Percentiles rank a stretch among this genome's conserved stretches.
Conservation (phyloP, 1,140 invertebrate species). For the Sitophilus oryzae region DNA sequence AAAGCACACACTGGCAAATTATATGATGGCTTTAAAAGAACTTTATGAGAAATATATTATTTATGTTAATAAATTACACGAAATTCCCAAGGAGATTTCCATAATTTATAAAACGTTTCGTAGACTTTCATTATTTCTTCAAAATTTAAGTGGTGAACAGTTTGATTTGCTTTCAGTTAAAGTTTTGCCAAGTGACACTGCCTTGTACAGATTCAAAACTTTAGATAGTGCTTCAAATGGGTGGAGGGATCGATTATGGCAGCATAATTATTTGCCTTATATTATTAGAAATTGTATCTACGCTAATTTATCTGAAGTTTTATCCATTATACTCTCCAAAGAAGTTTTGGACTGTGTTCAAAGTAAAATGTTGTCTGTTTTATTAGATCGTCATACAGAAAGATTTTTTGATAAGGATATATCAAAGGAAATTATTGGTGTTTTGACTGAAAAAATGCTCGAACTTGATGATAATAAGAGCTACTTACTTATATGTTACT, state of each 20-base stretch:
- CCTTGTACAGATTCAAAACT: too few species aligned
- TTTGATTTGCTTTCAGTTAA: constrained; percentile 22
- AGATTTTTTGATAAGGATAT: constrained; percentile 2
- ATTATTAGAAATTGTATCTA: constrained; percentile 3
- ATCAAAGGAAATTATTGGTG: constrained; percentile 3
- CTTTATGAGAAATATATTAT: constrained; percentile 24
- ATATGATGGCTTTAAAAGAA: constrained; percentile 21
- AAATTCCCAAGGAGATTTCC: not conserved
- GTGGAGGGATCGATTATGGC: constrained; percentile 23
- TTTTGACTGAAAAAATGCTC: constrained; percentile 14
- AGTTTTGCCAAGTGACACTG: constrained; percentile 1
- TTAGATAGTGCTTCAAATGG: too few species aligned
- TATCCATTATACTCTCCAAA: constrained; percentile 10
- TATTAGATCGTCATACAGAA: constrained; percentile 16
- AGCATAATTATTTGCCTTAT: constrained; percentile 27
- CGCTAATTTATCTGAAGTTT: constrained; percentile 2
- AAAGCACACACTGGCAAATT: constrained; percentile 22
- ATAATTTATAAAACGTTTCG: constrained; percentile 1
- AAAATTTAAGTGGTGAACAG: constrained; percentile 3
- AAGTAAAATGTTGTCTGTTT: constrained; percentile 23
- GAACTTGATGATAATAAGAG: constrained; percentile 3
- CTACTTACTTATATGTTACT: constrained; percentile 26
- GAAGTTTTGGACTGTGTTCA: constrained; percentile 22
- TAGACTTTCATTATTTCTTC: not conserved
- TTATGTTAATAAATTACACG: not conserved